Conservation (phyloP, 1,140 invertebrate genomes). For the Drosophila watanabei region DNA sequence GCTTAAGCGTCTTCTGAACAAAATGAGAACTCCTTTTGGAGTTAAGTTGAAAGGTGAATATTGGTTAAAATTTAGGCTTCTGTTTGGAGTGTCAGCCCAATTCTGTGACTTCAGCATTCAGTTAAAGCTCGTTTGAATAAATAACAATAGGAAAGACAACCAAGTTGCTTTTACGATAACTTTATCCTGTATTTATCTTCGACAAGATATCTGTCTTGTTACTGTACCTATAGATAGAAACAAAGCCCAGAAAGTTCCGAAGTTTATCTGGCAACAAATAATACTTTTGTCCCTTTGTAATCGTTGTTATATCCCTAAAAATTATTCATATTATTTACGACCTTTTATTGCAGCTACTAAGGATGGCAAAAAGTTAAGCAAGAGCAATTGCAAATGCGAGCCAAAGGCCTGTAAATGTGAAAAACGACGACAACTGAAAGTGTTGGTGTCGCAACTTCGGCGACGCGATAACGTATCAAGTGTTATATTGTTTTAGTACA, state of each 20-base stretch:
- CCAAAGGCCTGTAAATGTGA: slow-evolving; percentile 63
- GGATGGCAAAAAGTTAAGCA: slow-evolving; percentile 57
- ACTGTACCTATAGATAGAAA: too few relatives aligned
- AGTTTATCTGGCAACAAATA: neutral
- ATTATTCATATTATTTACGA: slow-evolving; percentile 19
- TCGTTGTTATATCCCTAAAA: neutral
- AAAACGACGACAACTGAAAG: slow-evolving; percentile 48
- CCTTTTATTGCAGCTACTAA: slow-evolving; percentile 56
- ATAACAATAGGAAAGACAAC: neutral
- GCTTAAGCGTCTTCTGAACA: slow-evolving; percentile 47
- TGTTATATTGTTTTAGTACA: slow-evolving; percentile 73
- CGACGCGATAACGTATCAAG: slow-evolving; percentile 78
- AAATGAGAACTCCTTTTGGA: slow-evolving; percentile 34
- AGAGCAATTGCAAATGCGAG: slow-evolving; percentile 62
- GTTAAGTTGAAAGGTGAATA: slow-evolving; percentile 13
- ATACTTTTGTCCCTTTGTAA: neutral
- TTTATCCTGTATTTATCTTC: neutral
- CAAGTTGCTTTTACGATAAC: neutral
- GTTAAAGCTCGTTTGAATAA: too few relatives aligned
- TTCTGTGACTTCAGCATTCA: too few relatives aligned
- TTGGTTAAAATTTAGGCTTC: neutral
- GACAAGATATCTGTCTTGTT: neutral
- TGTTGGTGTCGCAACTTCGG: slow-evolving; percentile 65
- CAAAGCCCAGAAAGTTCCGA: neutral
- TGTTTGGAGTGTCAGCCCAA: too few relatives aligned